A percentile compares a stretch with the other conserved stretches of the same genome.
phyloP scores from a whole-genome alignment of 2,888 invertebrate genomes.

The Smittia sp. region DNA sequence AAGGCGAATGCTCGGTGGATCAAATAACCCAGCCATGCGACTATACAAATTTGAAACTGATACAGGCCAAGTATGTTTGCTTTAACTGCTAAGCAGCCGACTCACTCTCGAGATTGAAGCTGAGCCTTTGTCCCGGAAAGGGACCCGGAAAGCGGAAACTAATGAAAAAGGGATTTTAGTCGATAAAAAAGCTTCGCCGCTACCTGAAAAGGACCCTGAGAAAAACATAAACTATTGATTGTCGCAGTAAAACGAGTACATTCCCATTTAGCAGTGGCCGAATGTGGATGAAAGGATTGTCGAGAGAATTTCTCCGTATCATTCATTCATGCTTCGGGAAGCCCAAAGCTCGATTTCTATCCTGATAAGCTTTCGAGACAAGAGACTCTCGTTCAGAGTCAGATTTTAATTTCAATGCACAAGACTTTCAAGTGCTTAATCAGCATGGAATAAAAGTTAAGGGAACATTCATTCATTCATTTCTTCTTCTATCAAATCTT shows the following conservation, averaged over 20 bases:
- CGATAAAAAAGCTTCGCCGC: no score
- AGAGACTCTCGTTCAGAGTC: neutral
- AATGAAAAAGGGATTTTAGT: no score
- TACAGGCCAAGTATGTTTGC: conserved; percentile 69
- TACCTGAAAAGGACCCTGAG: no score
- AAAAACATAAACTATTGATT: no score
- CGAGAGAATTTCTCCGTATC: no score
- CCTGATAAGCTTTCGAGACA: conserved; percentile 19
- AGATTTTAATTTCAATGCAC: neutral
- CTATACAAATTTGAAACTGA: conserved; percentile 87
- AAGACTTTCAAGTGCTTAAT: conserved; percentile 23
- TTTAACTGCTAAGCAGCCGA: neutral
- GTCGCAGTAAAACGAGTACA: no score
- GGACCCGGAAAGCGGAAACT: no score
- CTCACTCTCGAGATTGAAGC: no score
- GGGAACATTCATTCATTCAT: neutral
- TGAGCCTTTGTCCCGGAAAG: no score
- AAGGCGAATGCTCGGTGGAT: conserved; percentile 69
- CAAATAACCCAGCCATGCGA: conserved; percentile 84
- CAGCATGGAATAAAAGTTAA: conserved; percentile 30
- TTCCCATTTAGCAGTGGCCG: no score
- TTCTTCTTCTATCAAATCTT: conserved; percentile 1
- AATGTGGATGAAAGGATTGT: no score
- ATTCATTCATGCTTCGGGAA: neutral
- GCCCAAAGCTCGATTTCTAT: neutral